These are phyloP conservation scores for Sciurus carolinensis DNA, from an alignment of 2,797 vertebrate species.

Conservation along the genomic window DNA sequence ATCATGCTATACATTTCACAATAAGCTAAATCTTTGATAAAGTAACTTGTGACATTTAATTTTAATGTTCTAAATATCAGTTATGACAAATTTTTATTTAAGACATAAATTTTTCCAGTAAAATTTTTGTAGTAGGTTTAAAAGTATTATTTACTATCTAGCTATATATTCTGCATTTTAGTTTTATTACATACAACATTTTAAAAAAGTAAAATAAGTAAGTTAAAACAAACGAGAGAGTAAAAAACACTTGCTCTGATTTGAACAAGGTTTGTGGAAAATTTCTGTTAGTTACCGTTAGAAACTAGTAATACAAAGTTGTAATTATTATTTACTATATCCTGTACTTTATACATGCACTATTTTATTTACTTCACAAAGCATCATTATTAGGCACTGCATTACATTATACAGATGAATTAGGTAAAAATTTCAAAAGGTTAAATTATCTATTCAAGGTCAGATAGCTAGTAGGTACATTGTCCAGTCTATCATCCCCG, in stretches of 20 bases:
- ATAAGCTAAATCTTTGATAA: slow-evolving; percentile 32
- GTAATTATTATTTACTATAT: neutral
- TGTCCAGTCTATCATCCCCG: no score
- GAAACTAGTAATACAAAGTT: neutral
- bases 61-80: slow-evolving; percentile 50
- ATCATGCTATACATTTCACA: neutral
- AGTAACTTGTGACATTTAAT: slow-evolving; percentile 4
- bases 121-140: neutral
- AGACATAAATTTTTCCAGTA: neutral
- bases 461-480: accelerated
- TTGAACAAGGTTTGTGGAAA: neutral
- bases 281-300: neutral
- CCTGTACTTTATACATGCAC: neutral
- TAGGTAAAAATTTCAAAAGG: slow-evolving; percentile 34
- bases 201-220: slow-evolving; percentile 44
- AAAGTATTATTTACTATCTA: slow-evolving; percentile 51
- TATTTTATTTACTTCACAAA: slow-evolving; percentile 33
- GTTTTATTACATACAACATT: slow-evolving; percentile 9
- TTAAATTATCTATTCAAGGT: neutral
- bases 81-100: neutral
- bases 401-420: neutral
- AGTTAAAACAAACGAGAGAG: neutral
- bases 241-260: neutral
- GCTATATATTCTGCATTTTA: neutral
- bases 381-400: neutral